Conservation (phyloP, 2,888 invertebrate genomes). For the Cosmorhoe ocellata region DNA sequence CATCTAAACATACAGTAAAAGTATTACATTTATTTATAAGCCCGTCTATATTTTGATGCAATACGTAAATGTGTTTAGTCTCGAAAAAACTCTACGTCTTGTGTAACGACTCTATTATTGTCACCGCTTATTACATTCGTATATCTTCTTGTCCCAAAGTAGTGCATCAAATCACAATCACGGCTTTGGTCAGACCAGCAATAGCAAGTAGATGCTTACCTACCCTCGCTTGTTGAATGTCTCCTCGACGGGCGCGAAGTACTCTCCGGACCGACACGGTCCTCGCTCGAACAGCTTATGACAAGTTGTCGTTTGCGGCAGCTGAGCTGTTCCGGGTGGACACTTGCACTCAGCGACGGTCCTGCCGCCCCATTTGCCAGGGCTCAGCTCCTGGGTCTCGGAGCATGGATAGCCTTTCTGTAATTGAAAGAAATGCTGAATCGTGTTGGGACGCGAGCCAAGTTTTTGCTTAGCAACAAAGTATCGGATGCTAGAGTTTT, state of each 20-base stretch:
- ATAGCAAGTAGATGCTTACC: constrained; percentile 62
- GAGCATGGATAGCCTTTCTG: constrained; percentile 90
- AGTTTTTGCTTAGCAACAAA: neutral
- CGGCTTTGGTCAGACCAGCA: neutral
- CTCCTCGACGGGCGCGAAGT: constrained; percentile 87
- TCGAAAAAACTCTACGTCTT: too few species aligned
- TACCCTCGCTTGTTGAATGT: constrained; percentile 79
- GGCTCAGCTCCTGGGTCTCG: constrained; percentile 91
- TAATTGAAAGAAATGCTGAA: constrained; percentile 25
- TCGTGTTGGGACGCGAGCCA: too few species aligned
- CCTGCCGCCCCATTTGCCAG: constrained; percentile 78
- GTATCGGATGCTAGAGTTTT: neutral
- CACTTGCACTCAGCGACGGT: constrained; percentile 91
- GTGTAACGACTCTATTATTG: too few species aligned
- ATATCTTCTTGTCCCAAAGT: too few species aligned
- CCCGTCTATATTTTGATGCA: too few species aligned
- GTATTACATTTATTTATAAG: too few species aligned
- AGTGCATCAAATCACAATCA: too few species aligned
- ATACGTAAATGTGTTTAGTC: too few species aligned
- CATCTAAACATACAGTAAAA: too few species aligned
- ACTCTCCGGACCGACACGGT: constrained; percentile 87
- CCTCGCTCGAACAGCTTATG: constrained; percentile 88
- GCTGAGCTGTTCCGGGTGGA: constrained; percentile 90
- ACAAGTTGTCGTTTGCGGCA: constrained; percentile 86
- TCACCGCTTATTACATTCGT: too few species aligned